Conservation (phyloP, 2,888 invertebrate species). For the Apoda limacodes region DNA sequence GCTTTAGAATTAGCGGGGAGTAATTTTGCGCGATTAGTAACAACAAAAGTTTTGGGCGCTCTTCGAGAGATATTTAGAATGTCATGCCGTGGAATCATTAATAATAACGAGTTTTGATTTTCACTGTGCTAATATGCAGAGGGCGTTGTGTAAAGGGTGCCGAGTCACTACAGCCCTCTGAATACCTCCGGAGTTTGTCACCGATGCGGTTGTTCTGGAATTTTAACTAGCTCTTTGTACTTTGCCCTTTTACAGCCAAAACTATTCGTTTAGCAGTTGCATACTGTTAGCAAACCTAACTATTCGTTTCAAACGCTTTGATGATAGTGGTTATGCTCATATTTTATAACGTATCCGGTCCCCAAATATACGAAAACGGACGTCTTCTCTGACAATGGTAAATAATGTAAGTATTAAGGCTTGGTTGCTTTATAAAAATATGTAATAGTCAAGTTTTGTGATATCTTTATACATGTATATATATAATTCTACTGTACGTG, state of each 20-base stretch:
- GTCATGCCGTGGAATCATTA: conserved; percentile 63
- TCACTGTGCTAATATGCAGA: conserved; percentile 63
- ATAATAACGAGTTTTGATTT: conserved; percentile 68
- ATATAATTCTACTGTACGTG: too few species aligned
- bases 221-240: conserved; percentile 67
- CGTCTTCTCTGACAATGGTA: too few species aligned
- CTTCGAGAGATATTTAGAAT: conserved; percentile 60
- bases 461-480: too few species aligned
- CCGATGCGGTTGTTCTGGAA: conserved; percentile 59
- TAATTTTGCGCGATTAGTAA: conserved; percentile 45
- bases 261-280: conserved; percentile 63
- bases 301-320: conserved; percentile 52
- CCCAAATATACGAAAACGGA: too few species aligned
- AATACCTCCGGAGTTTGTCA: conserved; percentile 64
- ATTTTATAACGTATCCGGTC: too few species aligned
- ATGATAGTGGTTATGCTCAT: too few species aligned
- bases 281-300: conserved; percentile 47
- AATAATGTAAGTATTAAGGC: too few species aligned
- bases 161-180: conserved; percentile 52
- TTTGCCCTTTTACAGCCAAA: conserved; percentile 53
- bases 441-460: too few species aligned
- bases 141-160: conserved; percentile 54
- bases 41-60: conserved; percentile 33
- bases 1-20: conserved; percentile 38
- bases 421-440: too few species aligned